Base-by-base conservation (phyloP, 35 echinoderm and acorn worm species). In the Holothuria glaberrima region DNA sequence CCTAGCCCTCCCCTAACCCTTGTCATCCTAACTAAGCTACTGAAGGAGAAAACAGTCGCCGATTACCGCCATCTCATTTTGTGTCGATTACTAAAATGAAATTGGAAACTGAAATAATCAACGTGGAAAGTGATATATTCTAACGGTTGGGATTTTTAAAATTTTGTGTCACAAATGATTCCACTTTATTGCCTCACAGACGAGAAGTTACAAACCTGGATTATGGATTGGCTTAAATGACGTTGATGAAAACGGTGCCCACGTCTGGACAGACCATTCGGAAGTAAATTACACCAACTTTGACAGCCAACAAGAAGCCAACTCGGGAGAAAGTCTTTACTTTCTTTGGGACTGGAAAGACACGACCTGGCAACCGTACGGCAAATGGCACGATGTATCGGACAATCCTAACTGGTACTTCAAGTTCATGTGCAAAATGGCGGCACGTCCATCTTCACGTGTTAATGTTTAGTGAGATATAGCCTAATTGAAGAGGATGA, bases 141-240 rank as follows among this genome's bases (percentile, higher is more conserved):
- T n/a, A n/a, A n/a, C n/a, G n/a, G n/a, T n/a, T n/a, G n/a, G n/a
- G n/a, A n/a, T n/a, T n/a, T n/a, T n/a, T n/a, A n/a, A n/a, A n/a
- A n/a, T n/a, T n/a, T n/a, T n/a, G n/a, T n/a, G n/a, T n/a, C n/a
- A n/a, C n/a, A n/a, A n/a, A n/a, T n/a, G n/a, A n/a, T n/a, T n/a
- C n/a, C n/a, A n/a, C n/a, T n/a, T n/a, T n/a, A n/a, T n/a, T n/a
- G n/a, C n/a, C n/a, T n/a, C 44, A 46, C 67, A 71, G 67, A 71
- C 20, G 13, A 71, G 22, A 16, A 16, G 16, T 71, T 14, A 27
- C 16, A 71, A 29, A 29, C 67, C 67, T 71, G 67, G 67, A 13
- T 31, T 71, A 26, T 71, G 67, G 67, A 71, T 71, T 71, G 67
- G 67, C 13, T 33, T 71, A 71, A 71, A 71, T 71, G 67, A 71